Evolutionary conservation across 1,140 invertebrate genomes (phyloP).

Genomic region (Colletes gigas): DNA sequence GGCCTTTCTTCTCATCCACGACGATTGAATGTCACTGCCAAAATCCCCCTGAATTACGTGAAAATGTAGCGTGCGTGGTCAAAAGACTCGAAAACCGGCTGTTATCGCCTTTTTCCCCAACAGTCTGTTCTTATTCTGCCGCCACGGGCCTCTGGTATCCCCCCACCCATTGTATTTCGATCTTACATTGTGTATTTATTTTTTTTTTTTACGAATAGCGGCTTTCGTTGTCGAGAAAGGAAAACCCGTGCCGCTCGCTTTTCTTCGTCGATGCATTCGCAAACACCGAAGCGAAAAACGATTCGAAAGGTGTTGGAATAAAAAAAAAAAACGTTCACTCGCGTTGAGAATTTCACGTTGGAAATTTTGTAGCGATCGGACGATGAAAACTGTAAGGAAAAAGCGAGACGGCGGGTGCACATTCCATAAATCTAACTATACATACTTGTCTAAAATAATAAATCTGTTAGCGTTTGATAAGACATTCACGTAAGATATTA

Average conservation of each 20-base stretch:
- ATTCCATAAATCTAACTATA: conserved; percentile 68
- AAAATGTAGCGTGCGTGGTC: conserved; percentile 25
- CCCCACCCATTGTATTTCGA: conserved; percentile 21
- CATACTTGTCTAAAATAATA: conserved; percentile 58
- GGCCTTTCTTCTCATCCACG: conserved; percentile 77
- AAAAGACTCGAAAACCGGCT: conserved; percentile 5
- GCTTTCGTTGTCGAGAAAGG: conserved; percentile 28
- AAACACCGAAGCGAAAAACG: background rate
- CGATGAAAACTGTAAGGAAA: conserved; percentile 18
- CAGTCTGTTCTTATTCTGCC: conserved; percentile 1
- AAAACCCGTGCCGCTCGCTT: conserved; percentile 34
- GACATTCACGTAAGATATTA: conserved; percentile 59
- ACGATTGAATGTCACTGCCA: conserved; percentile 80
- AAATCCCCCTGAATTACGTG: conserved; percentile 73
- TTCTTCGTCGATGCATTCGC: background rate
- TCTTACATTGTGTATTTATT: conserved; percentile 52
- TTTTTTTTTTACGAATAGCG: conserved; percentile 40
- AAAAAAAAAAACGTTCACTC: too few species aligned
- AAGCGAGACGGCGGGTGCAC: conserved; percentile 63
- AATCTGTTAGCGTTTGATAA: conserved; percentile 74
- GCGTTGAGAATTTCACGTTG: background rate
- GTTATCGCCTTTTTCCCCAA: background rate
- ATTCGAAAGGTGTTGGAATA: too few species aligned
- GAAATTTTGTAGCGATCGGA: conserved; percentile 7
- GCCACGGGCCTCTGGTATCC: conserved; percentile 16